Evolutionary conservation across 2,113 vertebrate species (phyloP).

Genomic region (Gavia stellata): DNA sequence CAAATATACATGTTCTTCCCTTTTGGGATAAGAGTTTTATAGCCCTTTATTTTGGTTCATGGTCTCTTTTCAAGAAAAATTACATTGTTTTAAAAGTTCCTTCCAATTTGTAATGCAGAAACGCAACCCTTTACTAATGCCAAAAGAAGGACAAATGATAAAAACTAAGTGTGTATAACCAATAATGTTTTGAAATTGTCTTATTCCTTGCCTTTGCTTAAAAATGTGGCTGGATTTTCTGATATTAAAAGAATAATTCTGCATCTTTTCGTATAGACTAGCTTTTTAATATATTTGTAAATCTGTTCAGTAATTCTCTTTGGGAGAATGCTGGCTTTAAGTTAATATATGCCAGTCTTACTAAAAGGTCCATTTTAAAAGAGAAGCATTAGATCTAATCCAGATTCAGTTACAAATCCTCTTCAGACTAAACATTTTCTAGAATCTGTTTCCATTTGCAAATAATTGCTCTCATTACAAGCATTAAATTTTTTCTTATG

Average conservation of each 20-base stretch:
- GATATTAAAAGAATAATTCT: background rate
- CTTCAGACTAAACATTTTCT: background rate
- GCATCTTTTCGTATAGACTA: background rate
- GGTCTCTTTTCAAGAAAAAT: background rate
- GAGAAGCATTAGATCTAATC: background rate
- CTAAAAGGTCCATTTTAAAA: background rate
- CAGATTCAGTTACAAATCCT: background rate
- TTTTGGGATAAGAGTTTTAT: background rate
- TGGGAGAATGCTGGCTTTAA: background rate
- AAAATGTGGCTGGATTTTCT: background rate
- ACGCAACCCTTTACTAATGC: background rate
- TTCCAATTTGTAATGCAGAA: background rate
- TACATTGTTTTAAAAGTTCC: background rate
- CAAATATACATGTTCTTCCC: rapidly evolving
- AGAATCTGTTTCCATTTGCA: background rate
- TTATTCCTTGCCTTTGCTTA: background rate
- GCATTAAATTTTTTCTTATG: background rate
- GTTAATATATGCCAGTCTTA: background rate
- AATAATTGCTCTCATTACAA: background rate
- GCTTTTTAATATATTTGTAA: background rate
- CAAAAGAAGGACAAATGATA: background rate
- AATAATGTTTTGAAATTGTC: background rate
- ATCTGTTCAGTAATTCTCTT: background rate
- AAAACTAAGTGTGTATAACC: background rate
- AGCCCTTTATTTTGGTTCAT: background rate